These are phyloP conservation scores for Rhingia rostrata DNA, from an alignment of 2,888 invertebrate species.

Conservation along the genomic window DNA sequence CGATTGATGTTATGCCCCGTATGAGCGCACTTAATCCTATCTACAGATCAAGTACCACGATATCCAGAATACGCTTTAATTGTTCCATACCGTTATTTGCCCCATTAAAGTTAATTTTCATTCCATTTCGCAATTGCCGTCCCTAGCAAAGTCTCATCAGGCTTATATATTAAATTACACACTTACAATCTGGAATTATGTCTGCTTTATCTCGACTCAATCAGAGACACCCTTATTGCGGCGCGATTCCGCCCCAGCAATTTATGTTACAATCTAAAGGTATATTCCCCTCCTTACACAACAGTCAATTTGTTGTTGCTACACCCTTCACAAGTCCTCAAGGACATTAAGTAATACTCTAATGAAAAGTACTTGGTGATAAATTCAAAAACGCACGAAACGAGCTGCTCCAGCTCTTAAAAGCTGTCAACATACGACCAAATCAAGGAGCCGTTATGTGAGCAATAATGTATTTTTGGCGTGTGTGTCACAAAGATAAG, in stretches of 20 bases:
- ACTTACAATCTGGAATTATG: neutral
- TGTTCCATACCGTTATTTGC: no score
- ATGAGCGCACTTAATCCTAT: no score
- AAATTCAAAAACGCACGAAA: conserved; percentile 18
- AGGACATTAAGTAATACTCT: conserved; percentile 1
- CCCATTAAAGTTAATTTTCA: no score
- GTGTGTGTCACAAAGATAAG: neutral
- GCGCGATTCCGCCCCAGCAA: neutral
- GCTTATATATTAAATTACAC: neutral
- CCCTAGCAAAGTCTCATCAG: no score
- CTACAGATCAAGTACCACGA: no score
- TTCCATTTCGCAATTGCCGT: no score
- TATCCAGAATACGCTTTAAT: no score
- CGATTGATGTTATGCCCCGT: no score
- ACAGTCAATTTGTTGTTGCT: neutral
- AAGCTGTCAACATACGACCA: neutral
- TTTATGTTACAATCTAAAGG: neutral
- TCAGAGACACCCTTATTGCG: neutral
- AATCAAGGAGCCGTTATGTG: conserved; percentile 36
- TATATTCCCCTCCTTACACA: neutral
- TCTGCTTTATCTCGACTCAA: neutral
- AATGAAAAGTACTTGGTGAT: conserved; percentile 39
- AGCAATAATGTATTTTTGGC: conserved; percentile 6
- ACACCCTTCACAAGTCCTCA: neutral
- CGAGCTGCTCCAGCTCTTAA: neutral